Conservation (phyloP, 2,888 invertebrate genomes). For the Drosophila leonis region DNA sequence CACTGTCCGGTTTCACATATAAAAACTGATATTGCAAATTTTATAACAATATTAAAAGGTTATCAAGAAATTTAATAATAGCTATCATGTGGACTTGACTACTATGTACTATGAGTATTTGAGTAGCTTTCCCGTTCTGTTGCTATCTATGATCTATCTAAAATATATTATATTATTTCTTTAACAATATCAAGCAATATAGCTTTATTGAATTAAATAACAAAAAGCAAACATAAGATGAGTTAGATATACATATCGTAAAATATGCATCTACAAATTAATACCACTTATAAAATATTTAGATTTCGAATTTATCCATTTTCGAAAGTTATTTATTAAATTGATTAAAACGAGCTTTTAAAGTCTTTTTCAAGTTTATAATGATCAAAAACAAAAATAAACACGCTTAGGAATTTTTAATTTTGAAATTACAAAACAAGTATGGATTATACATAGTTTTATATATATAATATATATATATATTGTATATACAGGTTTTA, state of each 20-base stretch:
- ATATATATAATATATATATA: not conserved
- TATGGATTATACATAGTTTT: no score
- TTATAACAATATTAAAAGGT: not conserved
- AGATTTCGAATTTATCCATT: no score
- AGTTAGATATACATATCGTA: no score
- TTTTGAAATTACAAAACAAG: not conserved
- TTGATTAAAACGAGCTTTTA: no score
- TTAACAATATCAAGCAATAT: not conserved
- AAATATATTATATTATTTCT: not conserved
- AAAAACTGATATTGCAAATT: not conserved
- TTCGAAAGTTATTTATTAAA: no score
- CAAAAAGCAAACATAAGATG: no score
- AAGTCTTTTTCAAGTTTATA: no score
- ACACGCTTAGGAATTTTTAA: no score
- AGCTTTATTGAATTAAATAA: not conserved
- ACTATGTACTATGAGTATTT: not conserved
- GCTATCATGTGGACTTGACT: not conserved
- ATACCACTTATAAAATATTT: no score
- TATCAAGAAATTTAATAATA: not conserved
- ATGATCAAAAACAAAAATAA: no score
- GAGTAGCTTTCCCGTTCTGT: not conserved
- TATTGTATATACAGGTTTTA: no score
- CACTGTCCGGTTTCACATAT: not conserved
- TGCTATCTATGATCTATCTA: not conserved
- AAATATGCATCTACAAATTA: no score